Conservation (phyloP, 1,140 invertebrate genomes). For the Cyphomyrmex costatus region DNA sequence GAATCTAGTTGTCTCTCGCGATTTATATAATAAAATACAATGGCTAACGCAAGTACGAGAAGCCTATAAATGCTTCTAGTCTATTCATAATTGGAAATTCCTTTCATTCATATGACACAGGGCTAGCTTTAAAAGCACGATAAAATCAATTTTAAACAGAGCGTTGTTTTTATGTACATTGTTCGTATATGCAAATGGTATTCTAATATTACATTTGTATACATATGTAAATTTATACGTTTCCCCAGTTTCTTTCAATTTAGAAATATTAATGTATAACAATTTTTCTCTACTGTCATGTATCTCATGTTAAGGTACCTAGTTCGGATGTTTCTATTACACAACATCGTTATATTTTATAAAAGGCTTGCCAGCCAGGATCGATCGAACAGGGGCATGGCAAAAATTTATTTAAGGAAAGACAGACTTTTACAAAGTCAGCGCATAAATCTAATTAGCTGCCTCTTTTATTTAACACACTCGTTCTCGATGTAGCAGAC, state of each 20-base stretch:
- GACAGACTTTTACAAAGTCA: slow-evolving; percentile 71
- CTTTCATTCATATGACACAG: slow-evolving; percentile 34
- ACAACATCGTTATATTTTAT: slow-evolving; percentile 76
- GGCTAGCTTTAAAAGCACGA: slow-evolving; percentile 61
- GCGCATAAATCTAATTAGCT: slow-evolving; percentile 76
- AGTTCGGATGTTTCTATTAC: slow-evolving; percentile 72
- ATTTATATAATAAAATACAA: slow-evolving; percentile 53
- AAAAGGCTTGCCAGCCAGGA: slow-evolving; percentile 68
- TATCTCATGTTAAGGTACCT: slow-evolving; percentile 69
- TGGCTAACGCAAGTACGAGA: slow-evolving; percentile 50
- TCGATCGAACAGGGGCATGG: slow-evolving; percentile 51
- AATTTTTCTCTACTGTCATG: slow-evolving; percentile 72
- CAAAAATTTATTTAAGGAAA: slow-evolving; percentile 72
- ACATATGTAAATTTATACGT: slow-evolving; percentile 81
- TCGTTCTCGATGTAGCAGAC: slow-evolving; percentile 45
- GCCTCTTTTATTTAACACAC: slow-evolving; percentile 71
- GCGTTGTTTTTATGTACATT: slow-evolving; percentile 73
- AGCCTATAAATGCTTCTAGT: background rate
- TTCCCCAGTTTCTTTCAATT: slow-evolving; percentile 76
- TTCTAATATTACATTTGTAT: slow-evolving; percentile 83
- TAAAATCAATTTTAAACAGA: slow-evolving; percentile 78
- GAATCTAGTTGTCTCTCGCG: slow-evolving; percentile 14
- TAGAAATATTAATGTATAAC: slow-evolving; percentile 83
- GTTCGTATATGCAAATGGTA: slow-evolving; percentile 79
- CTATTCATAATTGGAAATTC: slow-evolving; percentile 39